Evolutionary conservation across 2,113 vertebrate genomes (phyloP), one percentile per base, ranked within the genome.

Genomic region (Phalacrocorax aristotelis): DNA sequence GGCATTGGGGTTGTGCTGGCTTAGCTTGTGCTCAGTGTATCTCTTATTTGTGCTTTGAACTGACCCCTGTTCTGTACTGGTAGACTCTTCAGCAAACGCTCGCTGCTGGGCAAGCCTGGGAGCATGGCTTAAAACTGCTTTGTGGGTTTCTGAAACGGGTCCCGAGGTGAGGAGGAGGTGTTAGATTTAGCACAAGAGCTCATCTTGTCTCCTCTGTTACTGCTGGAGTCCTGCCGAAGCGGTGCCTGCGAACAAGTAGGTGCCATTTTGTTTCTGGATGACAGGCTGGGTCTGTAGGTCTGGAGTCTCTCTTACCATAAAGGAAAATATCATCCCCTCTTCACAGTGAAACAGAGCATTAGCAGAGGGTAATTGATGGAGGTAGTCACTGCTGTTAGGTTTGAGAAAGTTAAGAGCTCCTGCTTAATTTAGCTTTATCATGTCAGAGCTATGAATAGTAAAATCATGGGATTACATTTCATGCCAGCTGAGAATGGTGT

Each of bases 391-490:
- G 85, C 83, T 58, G 1, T 34, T 55, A 76, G 83, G 16, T 34
- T 18, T 69, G 87, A 76, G 79, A 77, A 72, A 95, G 93, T 72
- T 46, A 83, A 82, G 89, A 69, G 84, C 49, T 93, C 74, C 61
- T 94, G 89, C 96, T 95, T 94, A 88, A 95, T 97, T 97, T 96
- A 94, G 87, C 75, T 80, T 89, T 58, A 30, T 89, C n/a, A 1
- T 93, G 93, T 94, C 94, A 80, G 66, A 30, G 93, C 94, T 97
- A 95, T 95, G 95, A 97, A 97, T 95, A 96, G 95, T 90, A 22
- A 65, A 71, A 76, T 32, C 91, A 74, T 29, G 71, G 93, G 94
- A 80, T 96, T 83, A 77, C 38, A 5, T 97, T 95, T 95, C 91
- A 27, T 52, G 84, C 81, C 96, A 96, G 93, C 95, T 93, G 91